phyloP scores from a whole-genome alignment of 2,113 vertebrate species.

The Toxotes jaculatrix region DNA sequence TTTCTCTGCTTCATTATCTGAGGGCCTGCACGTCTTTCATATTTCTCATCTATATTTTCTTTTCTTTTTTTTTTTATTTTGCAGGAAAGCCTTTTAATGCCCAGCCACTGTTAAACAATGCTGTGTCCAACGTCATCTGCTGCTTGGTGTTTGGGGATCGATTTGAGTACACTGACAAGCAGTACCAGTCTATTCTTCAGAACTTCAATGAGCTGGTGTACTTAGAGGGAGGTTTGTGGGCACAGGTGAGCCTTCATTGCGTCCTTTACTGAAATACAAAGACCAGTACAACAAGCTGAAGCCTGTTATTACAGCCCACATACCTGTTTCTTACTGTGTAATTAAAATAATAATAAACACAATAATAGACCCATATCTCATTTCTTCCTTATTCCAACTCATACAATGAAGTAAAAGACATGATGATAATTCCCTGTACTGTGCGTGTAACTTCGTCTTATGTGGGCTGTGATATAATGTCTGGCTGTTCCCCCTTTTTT shows the following conservation, averaged over 20 bases:
- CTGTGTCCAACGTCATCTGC: slow-evolving; percentile 81
- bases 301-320: too few relatives aligned
- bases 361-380: too few relatives aligned
- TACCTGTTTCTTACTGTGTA: too few relatives aligned
- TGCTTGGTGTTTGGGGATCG: slow-evolving; percentile 73
- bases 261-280: too few relatives aligned
- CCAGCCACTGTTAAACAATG: slow-evolving; percentile 83
- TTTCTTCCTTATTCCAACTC: too few relatives aligned
- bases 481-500: too few relatives aligned
- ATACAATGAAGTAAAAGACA: too few relatives aligned
- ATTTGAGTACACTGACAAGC: slow-evolving; percentile 65
- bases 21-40: background rate
- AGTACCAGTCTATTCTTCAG: slow-evolving; percentile 40
- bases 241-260: slow-evolving; percentile 57
- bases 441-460: too few relatives aligned
- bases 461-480: too few relatives aligned
- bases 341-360: too few relatives aligned
- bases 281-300: too few relatives aligned
- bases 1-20: background rate
- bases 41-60: background rate
- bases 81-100: slow-evolving; percentile 86
- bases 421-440: too few relatives aligned
- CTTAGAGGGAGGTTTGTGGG: slow-evolving; percentile 26
- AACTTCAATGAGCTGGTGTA: background rate
- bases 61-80: slow-evolving; percentile 1